Base-by-base conservation (phyloP, 2,113 vertebrate genomes). In the Sinocyclocheilus anophthalmus region DNA sequence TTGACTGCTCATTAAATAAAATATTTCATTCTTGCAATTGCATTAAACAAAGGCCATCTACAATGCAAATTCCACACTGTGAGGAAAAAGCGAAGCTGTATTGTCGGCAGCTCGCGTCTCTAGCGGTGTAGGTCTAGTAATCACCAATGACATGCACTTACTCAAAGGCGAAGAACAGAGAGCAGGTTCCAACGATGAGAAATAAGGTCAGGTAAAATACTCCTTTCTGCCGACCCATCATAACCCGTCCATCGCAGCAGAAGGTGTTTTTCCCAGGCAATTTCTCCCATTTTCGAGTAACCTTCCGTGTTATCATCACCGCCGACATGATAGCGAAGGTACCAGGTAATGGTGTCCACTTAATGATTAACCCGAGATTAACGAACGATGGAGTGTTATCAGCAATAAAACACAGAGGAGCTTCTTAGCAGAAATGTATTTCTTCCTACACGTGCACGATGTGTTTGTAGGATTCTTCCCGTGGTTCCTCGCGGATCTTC, bases 161-260 rank as follows among this genome's bases (percentile, higher is more conserved):
- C 98, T 99, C 98, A 61, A 99, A 99, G 53, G 96, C 97, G 78
- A 99, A 99, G 95, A 99, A 99, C 85, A 99, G 96, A 0, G 97
- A 91, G 90, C 97, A 99, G 82, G 97, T 99, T 82, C 97, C 98
- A 24, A 98, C 69, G 93, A 99, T 99, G 93, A 99, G 97, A 90
- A 99, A 97, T 42, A 99, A 92, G 0, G 98, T 99, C 90, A 99
- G 95, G 91, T 99, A 99, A 94, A 99, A 99, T 91, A 99, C 98
- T 89, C 98, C 98, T 81, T 98, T 99, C 94, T 99, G 98, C 7
- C 98, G 95, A 90, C 97, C 97, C 98, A 99, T 99, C 98, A 99
- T 99, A 92, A 99, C 96, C 0, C 97, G 96, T 8, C 97, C 98
- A 85, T 99, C 98, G 90, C 98, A 99, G 94, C 98, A 99, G 94